Base-by-base conservation (phyloP, 1,140 invertebrate species). In the Zaprionus capensis region DNA sequence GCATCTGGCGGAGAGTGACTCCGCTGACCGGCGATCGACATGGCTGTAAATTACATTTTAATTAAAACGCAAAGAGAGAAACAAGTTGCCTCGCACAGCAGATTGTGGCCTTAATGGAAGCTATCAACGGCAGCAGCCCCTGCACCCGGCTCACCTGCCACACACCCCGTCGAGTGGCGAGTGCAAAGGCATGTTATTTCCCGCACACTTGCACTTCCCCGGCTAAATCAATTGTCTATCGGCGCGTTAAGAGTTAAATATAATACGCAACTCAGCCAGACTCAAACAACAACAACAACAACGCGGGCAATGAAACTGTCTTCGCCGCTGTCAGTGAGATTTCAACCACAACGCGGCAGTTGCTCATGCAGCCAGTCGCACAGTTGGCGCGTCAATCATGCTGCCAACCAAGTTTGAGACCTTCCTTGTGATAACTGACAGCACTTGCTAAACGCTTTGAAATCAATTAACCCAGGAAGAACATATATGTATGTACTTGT, bases 41-140 rank as follows among this genome's bases (percentile, higher is more conserved):
- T 72, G 84, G 59, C 77, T 68, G 78, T 80, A 82, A 90, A 90
- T 90, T 90, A 90, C 86, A 85, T 85, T 90, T 90, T 85, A 85
- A 90, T 90, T 90, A 90, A 90, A 85, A 67, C 81, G 80, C 65
- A 78, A 62, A 74, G 72, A 56, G 38, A 41, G 57, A 56, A 41
- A 46, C 49, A 74, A 62, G 36, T 49, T 62, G 51, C 41, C 41
- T 28, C 20, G 51, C 14, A 34, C 12, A 44, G 31, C 11, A 65
- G 55, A 44, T 17, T 26, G 56, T 15, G 55, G 36, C 46, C 78
- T 51, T 84, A 88, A 90, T 81, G 79, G 76, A 65, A 84, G 59
- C 72, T 65, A 82, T 88, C 85, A 84, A 71, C 46, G 55, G 65
- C 81, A 90, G 74, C 78, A 84, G 71, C 70, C 62, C 41, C 44